A percentile compares a stretch with the other conserved stretches of the same genome.
phyloP scores from a whole-genome alignment of 2,113 vertebrate genomes.

The Prunella fulvescens region DNA sequence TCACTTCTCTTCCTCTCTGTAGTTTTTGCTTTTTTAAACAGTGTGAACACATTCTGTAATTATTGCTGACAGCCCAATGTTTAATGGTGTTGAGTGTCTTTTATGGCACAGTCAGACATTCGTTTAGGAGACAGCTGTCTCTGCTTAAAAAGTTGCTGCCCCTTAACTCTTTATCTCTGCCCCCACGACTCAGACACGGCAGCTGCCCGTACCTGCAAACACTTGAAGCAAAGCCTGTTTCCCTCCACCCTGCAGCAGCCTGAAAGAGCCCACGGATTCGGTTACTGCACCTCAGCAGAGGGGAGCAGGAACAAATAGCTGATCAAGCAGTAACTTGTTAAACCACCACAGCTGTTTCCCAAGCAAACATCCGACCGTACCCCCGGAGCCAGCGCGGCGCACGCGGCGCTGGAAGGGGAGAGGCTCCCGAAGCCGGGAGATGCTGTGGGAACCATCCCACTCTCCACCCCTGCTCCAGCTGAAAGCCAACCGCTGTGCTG shows the following conservation, averaged over 20 bases:
- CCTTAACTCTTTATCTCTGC: slow-evolving; percentile 27
- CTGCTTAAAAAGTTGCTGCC: slow-evolving; percentile 7
- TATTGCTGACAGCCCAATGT: slow-evolving; percentile 57
- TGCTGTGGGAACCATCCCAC: slow-evolving; percentile 20
- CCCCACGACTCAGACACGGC: neutral
- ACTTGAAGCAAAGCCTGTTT: neutral
- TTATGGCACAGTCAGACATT: slow-evolving; percentile 25
- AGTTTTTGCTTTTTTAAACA: slow-evolving; percentile 53
- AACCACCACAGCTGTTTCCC: slow-evolving; percentile 58
- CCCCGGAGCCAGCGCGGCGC: neutral
- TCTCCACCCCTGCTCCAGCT: neutral
- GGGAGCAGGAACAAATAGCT: slow-evolving; percentile 44
- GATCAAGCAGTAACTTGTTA: slow-evolving; percentile 64
- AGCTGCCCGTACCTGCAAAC: neutral
- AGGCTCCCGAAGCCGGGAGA: neutral
- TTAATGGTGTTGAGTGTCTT: slow-evolving; percentile 55
- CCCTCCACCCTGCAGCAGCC: neutral
- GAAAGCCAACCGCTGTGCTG: neutral
- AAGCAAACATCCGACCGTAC: slow-evolving; percentile 37
- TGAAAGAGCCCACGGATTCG: neutral
- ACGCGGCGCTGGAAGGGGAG: neutral
- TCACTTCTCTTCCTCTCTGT: slow-evolving; percentile 43
- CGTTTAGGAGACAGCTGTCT: slow-evolving; percentile 41
- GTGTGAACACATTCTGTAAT: slow-evolving; percentile 61
- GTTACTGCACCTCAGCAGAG: neutral